Percentiles rank a stretch among this genome's conserved stretches.
These are phyloP conservation scores for Melospiza georgiana DNA, from an alignment of 2,113 vertebrate species.

Conservation along the genomic window DNA sequence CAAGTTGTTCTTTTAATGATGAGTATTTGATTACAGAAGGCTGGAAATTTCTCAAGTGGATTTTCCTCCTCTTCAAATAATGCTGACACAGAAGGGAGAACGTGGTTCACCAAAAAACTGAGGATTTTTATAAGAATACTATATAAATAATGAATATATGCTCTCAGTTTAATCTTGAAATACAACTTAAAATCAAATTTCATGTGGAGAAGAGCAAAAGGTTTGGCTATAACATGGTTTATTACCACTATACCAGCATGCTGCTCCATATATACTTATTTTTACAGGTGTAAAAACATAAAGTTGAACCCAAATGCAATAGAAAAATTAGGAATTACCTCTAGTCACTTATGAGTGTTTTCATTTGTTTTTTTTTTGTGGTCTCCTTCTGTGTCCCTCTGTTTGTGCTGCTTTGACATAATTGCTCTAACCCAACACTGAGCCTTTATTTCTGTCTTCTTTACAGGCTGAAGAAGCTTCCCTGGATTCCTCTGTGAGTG, in stretches of 20 bases:
- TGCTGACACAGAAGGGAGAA: background rate
- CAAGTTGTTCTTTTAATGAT: background rate
- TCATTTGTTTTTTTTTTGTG: background rate
- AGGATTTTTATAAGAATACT: background rate
- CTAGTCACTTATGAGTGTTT: background rate
- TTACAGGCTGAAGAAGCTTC: background rate
- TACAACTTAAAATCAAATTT: background rate
- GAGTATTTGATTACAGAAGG: background rate
- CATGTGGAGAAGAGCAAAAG: background rate
- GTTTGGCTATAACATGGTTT: background rate
- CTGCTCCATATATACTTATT: background rate
- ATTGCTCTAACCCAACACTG: background rate
- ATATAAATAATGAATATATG: background rate
- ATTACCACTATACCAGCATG: background rate
- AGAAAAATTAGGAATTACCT: background rate
- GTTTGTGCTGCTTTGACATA: background rate
- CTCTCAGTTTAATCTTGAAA: background rate
- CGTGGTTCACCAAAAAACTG: rapidly evolving
- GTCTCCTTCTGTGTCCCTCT: background rate
- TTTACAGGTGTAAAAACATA: background rate
- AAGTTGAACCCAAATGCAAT: background rate
- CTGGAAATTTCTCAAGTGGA: background rate
- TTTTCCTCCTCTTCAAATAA: background rate
- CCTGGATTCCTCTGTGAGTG: background rate
- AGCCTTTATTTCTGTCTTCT: background rate